phyloP scores from a whole-genome alignment of 2,113 vertebrate genomes.

The Silurus asotus region DNA sequence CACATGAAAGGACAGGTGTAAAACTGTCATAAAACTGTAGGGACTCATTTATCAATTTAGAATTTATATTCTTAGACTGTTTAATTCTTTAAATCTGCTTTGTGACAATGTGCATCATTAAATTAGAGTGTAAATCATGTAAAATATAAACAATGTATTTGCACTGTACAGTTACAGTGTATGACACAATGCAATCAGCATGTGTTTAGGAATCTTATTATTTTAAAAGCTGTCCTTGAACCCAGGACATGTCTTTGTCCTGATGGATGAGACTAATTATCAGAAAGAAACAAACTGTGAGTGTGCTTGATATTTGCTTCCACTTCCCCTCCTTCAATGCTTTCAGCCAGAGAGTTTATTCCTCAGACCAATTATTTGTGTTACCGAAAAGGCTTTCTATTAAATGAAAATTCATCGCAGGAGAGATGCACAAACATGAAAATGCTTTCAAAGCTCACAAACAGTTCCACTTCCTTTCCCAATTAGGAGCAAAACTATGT shows the following conservation, averaged over 20 bases:
- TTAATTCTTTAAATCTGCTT: no score
- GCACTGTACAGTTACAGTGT: not conserved
- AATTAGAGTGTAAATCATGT: not conserved
- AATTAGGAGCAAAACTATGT: slow-evolving; percentile 7
- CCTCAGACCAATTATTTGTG: slow-evolving; percentile 32
- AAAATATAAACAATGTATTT: not conserved
- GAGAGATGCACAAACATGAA: not conserved
- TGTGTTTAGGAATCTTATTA: not conserved
- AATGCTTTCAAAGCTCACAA: slow-evolving; percentile 16
- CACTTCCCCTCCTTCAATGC: not conserved
- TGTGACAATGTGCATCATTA: no score
- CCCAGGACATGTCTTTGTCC: not conserved
- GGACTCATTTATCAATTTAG: no score
- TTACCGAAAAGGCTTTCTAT: slow-evolving; percentile 24
- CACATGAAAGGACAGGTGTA: not conserved
- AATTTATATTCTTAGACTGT: no score
- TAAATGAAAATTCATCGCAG: slow-evolving; percentile 13
- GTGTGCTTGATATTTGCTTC: slow-evolving; percentile 2
- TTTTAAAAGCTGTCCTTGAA: not conserved
- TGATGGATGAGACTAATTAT: slow-evolving; percentile 2
- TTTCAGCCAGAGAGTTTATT: slow-evolving; percentile 20
- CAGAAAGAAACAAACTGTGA: slow-evolving; percentile 1
- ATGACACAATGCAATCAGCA: not conserved
- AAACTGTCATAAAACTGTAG: no score
- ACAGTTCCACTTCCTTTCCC: not conserved